A percentile compares a stretch with the other conserved stretches of the same genome.
These are phyloP conservation scores for Probosciger aterrimus DNA, from an alignment of 2,113 vertebrate species.

Conservation along the genomic window DNA sequence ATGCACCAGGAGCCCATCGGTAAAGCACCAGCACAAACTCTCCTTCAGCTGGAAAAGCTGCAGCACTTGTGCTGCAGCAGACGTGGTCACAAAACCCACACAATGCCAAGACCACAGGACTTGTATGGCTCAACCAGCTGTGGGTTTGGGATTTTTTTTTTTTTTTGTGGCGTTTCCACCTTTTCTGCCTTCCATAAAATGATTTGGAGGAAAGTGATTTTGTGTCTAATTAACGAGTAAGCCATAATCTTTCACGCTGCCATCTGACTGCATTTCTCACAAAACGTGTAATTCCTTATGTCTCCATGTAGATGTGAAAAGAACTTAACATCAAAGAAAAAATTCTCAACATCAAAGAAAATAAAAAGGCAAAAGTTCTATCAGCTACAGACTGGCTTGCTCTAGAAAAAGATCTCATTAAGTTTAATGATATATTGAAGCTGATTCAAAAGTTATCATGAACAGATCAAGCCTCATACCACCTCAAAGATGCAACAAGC, in stretches of 20 bases:
- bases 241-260: background rate
- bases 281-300: background rate
- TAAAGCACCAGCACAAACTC: background rate
- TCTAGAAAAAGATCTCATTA: constrained; percentile 1
- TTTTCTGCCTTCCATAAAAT: background rate
- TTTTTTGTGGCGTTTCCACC: background rate
- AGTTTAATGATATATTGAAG: constrained; percentile 10
- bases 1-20: fast-evolving
- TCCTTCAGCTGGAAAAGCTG: background rate
- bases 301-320: background rate
- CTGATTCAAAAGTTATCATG: background rate
- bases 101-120: background rate
- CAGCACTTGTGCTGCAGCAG: fast-evolving
- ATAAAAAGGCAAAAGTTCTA: background rate
- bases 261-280: background rate
- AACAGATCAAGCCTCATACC: constrained; percentile 6
- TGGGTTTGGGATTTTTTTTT: background rate
- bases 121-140: background rate
- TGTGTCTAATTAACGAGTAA: background rate
- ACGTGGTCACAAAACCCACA: fast-evolving
- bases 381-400: background rate
- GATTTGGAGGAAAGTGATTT: background rate
- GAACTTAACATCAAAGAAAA: background rate
- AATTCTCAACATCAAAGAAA: background rate
- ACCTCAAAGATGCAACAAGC: background rate